These are phyloP conservation scores for Drosophila tropicalis DNA, from an alignment of 1,140 invertebrate genomes.

Conservation along the genomic window DNA sequence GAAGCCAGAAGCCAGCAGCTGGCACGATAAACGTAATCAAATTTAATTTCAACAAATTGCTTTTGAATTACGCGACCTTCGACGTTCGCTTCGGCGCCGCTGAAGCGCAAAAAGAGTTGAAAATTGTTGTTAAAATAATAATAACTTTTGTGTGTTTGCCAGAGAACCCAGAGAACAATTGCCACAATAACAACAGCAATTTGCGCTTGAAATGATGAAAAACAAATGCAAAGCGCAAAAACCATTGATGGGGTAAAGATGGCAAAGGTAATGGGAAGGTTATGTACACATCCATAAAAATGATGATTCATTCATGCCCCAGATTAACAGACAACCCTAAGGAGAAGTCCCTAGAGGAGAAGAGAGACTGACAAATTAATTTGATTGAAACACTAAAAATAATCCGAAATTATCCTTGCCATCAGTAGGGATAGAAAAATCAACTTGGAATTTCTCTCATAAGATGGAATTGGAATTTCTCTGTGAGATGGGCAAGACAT, in stretches of 20 bases:
- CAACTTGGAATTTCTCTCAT: too few relatives aligned
- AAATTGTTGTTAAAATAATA: conserved; percentile 79
- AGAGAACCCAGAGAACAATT: conserved; percentile 46
- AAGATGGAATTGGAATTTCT: too few relatives aligned
- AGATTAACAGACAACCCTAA: conserved; percentile 22
- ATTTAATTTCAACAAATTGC: conserved; percentile 80
- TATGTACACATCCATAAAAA: conserved; percentile 56
- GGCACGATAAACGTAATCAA: conserved; percentile 78
- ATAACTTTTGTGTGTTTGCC: conserved; percentile 63
- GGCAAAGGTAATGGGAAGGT: background rate
- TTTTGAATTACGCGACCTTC: conserved; percentile 80
- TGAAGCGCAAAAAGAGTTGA: conserved; percentile 69
- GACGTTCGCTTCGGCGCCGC: conserved; percentile 55
- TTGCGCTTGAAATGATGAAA: conserved; percentile 63
- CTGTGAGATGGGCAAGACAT: too few relatives aligned
- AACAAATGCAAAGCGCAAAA: conserved; percentile 29
- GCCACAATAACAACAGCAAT: conserved; percentile 77
- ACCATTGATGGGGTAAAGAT: background rate
- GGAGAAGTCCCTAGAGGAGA: background rate
- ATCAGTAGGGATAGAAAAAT: too few relatives aligned
- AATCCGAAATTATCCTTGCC: too few relatives aligned
- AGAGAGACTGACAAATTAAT: too few relatives aligned
- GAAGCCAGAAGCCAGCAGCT: conserved; percentile 34
- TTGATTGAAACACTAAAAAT: too few relatives aligned
- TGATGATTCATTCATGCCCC: conserved; percentile 61